A percentile compares a stretch with the other conserved stretches of the same genome.
Conservation (phyloP, 2,797 vertebrate species). For the Dryobates pubescens region DNA sequence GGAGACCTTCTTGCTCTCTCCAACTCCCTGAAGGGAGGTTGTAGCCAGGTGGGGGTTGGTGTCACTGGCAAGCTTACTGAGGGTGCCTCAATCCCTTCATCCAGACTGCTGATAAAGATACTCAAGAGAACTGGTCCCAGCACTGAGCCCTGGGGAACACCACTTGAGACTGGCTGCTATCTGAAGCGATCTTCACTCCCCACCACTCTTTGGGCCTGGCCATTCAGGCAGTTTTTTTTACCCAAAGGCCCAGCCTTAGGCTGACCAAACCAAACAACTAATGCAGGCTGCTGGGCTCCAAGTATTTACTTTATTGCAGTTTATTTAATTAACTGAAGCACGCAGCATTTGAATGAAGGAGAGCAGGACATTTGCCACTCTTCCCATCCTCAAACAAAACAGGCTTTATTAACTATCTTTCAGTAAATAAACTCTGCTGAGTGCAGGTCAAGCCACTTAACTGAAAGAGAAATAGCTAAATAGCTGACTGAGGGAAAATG, state of each 20-base stretch:
- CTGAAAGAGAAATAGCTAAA: background rate
- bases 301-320: background rate
- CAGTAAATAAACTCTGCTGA: background rate
- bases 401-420: slow-evolving; percentile 15
- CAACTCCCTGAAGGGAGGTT: too few species aligned
- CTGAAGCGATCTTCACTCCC: too few species aligned
- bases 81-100: too few species aligned
- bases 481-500: background rate
- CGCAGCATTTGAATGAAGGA: background rate
- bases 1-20: too few species aligned
- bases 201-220: too few species aligned
- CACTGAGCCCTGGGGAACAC: too few species aligned
- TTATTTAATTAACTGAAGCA: background rate
- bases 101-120: too few species aligned
- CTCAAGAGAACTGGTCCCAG: too few species aligned
- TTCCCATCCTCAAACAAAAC: background rate
- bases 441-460: background rate
- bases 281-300: background rate
- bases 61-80: too few species aligned
- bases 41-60: too few species aligned
- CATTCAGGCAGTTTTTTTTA: background rate
- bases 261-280: background rate
- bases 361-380: background rate
- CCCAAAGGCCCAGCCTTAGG: background rate
- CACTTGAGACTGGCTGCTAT: too few species aligned